Conservation (phyloP, 1,140 invertebrate genomes). For the Antheraea mylitta region DNA sequence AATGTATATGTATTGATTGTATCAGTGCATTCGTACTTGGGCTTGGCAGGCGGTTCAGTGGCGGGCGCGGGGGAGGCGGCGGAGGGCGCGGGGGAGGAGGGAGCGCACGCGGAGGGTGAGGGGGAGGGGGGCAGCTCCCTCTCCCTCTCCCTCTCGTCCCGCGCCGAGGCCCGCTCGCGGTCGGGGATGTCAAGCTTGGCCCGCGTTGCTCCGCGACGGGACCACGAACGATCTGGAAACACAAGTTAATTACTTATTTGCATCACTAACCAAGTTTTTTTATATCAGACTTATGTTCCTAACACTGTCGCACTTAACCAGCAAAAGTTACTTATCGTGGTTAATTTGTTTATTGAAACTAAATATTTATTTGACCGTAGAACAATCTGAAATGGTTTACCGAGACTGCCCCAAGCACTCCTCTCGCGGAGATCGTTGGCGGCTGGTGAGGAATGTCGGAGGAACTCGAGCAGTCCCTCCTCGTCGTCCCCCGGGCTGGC, state of each 20-base stretch:
- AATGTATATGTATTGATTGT: neutral
- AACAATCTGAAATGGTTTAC: conserved; percentile 56
- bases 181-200: conserved; percentile 84
- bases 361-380: neutral
- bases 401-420: conserved; percentile 91
- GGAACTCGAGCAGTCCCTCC: conserved; percentile 90
- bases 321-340: no score
- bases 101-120: conserved; percentile 63
- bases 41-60: conserved; percentile 77
- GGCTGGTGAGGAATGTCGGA: conserved; percentile 86
- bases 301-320: no score
- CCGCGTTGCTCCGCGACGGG: conserved; percentile 85
- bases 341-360: no score
- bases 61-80: conserved; percentile 60
- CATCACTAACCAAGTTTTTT: neutral
- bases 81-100: conserved; percentile 31
- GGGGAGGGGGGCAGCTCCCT: conserved; percentile 79
- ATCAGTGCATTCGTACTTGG: conserved; percentile 40
- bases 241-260: neutral
- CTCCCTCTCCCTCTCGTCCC: conserved; percentile 80
- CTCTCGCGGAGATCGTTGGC: conserved; percentile 87
- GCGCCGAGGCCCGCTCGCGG: conserved; percentile 72
- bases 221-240: conserved; percentile 90
- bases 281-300: no score
- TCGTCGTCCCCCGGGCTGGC: conserved; percentile 92